Evolutionary conservation across 2,888 invertebrate genomes (phyloP).

Genomic region (Troides aeacus): DNA sequence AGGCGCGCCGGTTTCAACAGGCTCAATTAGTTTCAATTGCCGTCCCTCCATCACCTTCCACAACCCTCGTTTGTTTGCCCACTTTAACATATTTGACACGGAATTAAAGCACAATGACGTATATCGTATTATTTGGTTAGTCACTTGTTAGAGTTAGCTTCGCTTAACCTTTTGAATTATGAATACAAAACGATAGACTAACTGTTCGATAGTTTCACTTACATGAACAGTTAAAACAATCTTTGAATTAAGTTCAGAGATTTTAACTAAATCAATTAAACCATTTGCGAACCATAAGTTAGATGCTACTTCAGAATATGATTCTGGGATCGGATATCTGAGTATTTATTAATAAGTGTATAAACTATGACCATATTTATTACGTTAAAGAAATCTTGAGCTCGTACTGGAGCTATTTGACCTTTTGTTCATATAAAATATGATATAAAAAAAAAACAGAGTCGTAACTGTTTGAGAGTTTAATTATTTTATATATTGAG

Average conservation of each 20-base stretch:
- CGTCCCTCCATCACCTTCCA: constrained; percentile 66
- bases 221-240: not conserved
- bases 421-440: too few relatives aligned
- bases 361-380: too few relatives aligned
- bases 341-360: too few relatives aligned
- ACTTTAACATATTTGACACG: constrained; percentile 36
- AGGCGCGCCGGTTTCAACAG: constrained; percentile 53
- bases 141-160: constrained; percentile 20
- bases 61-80: constrained; percentile 60
- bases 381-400: too few relatives aligned
- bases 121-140: constrained; percentile 27
- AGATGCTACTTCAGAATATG: too few relatives aligned
- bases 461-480: too few relatives aligned
- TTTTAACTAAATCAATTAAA: too few relatives aligned
- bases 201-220: not conserved
- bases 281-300: too few relatives aligned
- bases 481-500: too few relatives aligned
- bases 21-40: constrained; percentile 72
- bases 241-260: not conserved
- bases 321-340: too few relatives aligned
- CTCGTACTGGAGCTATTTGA: too few relatives aligned
- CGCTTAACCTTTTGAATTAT: constrained; percentile 14
- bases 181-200: not conserved
- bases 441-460: too few relatives aligned
- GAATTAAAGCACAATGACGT: constrained; percentile 27